Conservation (phyloP, 2,113 vertebrate species). For the Aptenodytes patagonicus region DNA sequence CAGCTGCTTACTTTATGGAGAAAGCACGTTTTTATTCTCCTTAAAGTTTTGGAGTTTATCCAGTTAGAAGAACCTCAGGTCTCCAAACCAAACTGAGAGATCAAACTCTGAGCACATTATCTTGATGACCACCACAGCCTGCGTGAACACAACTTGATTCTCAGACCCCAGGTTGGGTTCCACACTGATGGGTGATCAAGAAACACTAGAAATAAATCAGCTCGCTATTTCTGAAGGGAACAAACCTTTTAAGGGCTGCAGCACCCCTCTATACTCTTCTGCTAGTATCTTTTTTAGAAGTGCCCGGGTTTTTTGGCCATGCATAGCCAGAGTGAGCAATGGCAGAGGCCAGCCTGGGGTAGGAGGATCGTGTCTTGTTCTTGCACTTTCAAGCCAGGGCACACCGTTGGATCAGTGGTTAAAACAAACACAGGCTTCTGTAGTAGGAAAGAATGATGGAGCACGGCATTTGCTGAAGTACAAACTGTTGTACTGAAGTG, state of each 20-base stretch:
- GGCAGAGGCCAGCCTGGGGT: not conserved
- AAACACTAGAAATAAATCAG: not conserved
- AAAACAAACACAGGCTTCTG: conserved; percentile 10
- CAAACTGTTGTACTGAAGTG: not conserved
- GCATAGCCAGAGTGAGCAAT: not conserved
- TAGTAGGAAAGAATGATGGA: conserved; percentile 28
- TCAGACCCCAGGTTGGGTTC: not conserved
- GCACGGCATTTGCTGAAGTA: not conserved
- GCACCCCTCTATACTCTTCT: not conserved
- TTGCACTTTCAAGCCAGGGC: not conserved
- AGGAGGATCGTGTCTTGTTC: not conserved
- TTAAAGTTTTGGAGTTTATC: not conserved
- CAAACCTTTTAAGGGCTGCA: not conserved
- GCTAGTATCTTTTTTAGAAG: not conserved
- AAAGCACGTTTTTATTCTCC: not conserved
- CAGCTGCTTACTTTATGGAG: not conserved
- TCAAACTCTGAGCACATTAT: not conserved
- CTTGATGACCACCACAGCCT: not conserved
- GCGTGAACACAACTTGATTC: not conserved
- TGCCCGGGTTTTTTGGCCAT: not conserved
- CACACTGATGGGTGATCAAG: not conserved
- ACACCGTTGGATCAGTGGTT: not conserved
- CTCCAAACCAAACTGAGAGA: not conserved
- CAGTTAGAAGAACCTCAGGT: not conserved
- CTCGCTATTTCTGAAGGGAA: not conserved